Conservation (phyloP, 2,888 invertebrate species). For the Leucoma salicis region DNA sequence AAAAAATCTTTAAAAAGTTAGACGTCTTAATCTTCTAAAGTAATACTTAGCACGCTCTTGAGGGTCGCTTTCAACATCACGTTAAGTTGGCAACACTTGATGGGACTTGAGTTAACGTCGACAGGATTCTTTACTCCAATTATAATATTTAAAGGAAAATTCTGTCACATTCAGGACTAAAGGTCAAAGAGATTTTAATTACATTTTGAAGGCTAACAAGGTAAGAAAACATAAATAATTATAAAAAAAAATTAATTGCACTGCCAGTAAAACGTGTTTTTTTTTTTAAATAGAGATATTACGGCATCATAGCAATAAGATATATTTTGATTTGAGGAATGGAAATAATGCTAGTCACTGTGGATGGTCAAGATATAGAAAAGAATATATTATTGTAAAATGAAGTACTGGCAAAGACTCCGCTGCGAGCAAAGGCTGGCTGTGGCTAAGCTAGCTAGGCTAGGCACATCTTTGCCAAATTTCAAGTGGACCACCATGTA, state of each 20-base stretch:
- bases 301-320: too few species aligned
- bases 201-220: background rate
- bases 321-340: too few species aligned
- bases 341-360: too few species aligned
- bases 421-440: too few species aligned
- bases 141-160: slow-evolving; percentile 18
- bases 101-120: slow-evolving; percentile 33
- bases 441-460: too few species aligned
- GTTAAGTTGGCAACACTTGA: slow-evolving; percentile 29
- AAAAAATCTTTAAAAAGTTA: slow-evolving; percentile 38
- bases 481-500: too few species aligned
- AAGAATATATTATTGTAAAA: too few species aligned
- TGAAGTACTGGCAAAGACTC: too few species aligned
- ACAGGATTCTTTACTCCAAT: slow-evolving; percentile 26
- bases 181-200: slow-evolving; percentile 5
- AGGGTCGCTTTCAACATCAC: slow-evolving; percentile 28
- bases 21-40: slow-evolving; percentile 40
- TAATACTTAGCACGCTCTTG: slow-evolving; percentile 45
- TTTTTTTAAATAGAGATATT: too few species aligned
- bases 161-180: slow-evolving; percentile 5
- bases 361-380: too few species aligned
- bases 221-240: background rate
- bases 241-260: background rate
- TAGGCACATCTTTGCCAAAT: too few species aligned
- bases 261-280: too few species aligned